Evolutionary conservation across 1,140 invertebrate genomes (phyloP), one percentile per base, ranked within the genome.

Genomic region (Diuraphis noxia): DNA sequence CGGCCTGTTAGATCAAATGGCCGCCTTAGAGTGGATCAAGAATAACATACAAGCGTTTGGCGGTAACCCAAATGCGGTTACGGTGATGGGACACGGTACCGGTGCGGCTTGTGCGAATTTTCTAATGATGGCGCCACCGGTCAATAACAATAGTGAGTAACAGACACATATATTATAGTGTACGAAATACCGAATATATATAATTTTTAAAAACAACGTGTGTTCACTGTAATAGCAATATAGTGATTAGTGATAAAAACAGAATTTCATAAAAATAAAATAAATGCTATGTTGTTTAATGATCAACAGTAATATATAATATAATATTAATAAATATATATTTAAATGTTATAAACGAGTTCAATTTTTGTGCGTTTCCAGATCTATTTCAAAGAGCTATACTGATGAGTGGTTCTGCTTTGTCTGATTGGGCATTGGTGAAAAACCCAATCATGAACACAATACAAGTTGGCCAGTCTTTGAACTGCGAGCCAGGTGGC

Each of bases 31-130:
- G 92, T 98, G 97, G 98, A 95, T 99, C 56, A 96, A 97, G 93
- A 96, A 98, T 93, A 97, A 98, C 94, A 96, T 97, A 92, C 95
- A 94, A 49, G 95, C 96, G 93, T 96, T 99, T 93, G 97, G 98
- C 30, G 99, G 99, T 0, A 97, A 99, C 94, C 96, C 96, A 1
- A 94, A 94, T 43, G 95, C 95, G 1, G 97, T 99, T 5, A 99
- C 98, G 0, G 93, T 99, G 30, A 96, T 99, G 94, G 98, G 98
- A 0, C 98, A 99, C 93, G 98, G 97, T 82, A 98, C 98, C 2
- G 98, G 98, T 0, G 98, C 98, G 0, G 97, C 97, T 49, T 98
- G 97, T 93, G 97, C 98, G 88, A 98, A 98, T 94, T 96, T 98
- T 92, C 95, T 99, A 72, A 96, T 98, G 94, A 95, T 98, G 34